These are phyloP conservation scores for Drosophila neoperkinsi DNA, from an alignment of 2,888 invertebrate species.

Conservation along the genomic window DNA sequence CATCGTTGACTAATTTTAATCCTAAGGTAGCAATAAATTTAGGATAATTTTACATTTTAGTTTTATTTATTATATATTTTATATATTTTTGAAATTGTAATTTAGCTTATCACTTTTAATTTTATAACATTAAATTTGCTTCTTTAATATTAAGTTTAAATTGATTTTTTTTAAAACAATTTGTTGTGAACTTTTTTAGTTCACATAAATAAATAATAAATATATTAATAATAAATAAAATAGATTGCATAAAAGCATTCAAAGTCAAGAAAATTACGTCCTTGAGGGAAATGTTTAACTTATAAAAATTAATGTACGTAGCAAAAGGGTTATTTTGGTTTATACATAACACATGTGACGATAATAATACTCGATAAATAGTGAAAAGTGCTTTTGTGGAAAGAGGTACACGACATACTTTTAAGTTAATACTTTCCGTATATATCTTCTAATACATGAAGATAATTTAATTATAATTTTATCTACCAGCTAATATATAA, in stretches of 20 bases:
- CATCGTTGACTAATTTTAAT: background rate
- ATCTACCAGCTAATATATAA: background rate
- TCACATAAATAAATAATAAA: background rate
- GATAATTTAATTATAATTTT: background rate
- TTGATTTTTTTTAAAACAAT: background rate
- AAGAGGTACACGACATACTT: fast-evolving
- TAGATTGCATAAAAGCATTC: background rate
- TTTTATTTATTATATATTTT: too few relatives aligned
- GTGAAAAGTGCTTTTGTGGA: background rate
- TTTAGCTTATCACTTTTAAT: background rate
- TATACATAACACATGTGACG: background rate
- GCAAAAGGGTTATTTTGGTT: background rate
- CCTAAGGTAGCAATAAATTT: background rate
- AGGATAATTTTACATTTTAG: background rate
- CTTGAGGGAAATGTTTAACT: background rate
- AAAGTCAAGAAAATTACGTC: background rate
- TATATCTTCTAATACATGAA: background rate
- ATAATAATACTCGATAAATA: background rate
- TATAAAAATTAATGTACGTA: background rate
- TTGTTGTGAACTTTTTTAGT: background rate
- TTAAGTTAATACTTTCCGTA: background rate
- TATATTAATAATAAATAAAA: background rate
- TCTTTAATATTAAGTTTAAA: background rate
- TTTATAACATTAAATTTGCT: background rate
- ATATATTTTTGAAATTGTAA: background rate